Evolutionary conservation across 2,888 invertebrate species (phyloP).

Genomic region (Amphipyra tragopoginis): DNA sequence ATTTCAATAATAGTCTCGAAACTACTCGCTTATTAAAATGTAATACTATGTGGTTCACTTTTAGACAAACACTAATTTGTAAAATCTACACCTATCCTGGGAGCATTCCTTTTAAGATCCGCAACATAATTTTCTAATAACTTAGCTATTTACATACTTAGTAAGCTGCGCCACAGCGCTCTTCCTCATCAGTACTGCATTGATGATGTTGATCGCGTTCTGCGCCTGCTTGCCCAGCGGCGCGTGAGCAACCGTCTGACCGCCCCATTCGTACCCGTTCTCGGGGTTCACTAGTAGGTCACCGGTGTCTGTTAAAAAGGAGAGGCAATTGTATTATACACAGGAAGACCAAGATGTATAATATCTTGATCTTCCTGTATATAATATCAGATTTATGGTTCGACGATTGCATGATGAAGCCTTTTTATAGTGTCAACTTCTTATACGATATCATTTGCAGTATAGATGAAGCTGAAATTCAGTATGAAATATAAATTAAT

Average conservation of each 20-base stretch:
- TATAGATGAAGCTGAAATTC: no score
- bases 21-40: no score
- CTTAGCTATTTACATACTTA: conserved; percentile 80
- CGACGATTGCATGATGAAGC: not conserved
- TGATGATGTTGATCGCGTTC: conserved; percentile 93
- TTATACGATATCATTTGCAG: no score
- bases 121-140: no score
- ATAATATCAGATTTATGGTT: conserved; percentile 26
- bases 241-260: conserved; percentile 69
- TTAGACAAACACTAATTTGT: no score
- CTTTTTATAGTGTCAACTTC: no score
- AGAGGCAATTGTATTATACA: conserved; percentile 45
- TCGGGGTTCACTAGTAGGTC: conserved; percentile 84
- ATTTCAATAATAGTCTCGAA: no score
- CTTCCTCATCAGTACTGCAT: conserved; percentile 91
- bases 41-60: no score
- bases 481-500: no score
- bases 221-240: conserved; percentile 77
- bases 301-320: conserved; percentile 79
- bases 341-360: conserved; percentile 49
- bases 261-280: conserved; percentile 84
- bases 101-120: no score
- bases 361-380: conserved; percentile 54
- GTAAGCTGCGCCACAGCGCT: conserved; percentile 91
- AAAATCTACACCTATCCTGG: no score